Conservation (phyloP, 2,888 invertebrate genomes). For the Oligia strigilis region DNA sequence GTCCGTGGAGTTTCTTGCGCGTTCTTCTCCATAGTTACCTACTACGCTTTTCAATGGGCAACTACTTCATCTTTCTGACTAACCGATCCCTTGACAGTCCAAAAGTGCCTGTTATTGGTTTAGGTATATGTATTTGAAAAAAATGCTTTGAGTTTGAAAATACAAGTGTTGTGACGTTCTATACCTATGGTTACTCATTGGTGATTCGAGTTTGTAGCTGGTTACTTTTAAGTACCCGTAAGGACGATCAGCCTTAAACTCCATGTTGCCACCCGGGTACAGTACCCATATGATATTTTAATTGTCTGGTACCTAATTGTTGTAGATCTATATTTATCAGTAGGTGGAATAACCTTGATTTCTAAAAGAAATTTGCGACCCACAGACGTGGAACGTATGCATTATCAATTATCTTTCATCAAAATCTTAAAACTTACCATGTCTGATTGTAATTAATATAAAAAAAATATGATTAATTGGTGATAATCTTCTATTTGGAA, state of each 20-base stretch:
- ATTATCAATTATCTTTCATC: constrained; percentile 9
- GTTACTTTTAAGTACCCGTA: not conserved
- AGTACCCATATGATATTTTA: not conserved
- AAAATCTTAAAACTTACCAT: constrained; percentile 13
- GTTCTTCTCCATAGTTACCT: no score
- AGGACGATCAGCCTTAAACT: not conserved
- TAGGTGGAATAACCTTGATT: not conserved
- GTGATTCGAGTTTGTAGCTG: not conserved
- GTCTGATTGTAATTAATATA: constrained; percentile 19
- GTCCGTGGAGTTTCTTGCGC: no score
- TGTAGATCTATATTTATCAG: not conserved
- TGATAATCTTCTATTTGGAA: constrained; percentile 36
- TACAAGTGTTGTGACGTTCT: not conserved
- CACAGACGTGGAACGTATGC: not conserved
- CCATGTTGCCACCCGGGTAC: not conserved
- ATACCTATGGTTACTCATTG: not conserved
- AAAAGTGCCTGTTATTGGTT: not conserved
- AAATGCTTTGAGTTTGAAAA: not conserved
- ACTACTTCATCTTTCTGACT: not conserved
- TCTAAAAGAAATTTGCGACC: not conserved
- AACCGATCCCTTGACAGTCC: not conserved
- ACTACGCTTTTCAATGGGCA: no score
- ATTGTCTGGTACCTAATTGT: not conserved
- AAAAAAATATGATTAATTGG: constrained; percentile 36
- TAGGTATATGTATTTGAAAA: no score